A percentile compares a stretch with the other conserved stretches of the same genome.
These are phyloP conservation scores for Hydropotes inermis DNA, from an alignment of 2,113 vertebrate species.

Conservation along the genomic window DNA sequence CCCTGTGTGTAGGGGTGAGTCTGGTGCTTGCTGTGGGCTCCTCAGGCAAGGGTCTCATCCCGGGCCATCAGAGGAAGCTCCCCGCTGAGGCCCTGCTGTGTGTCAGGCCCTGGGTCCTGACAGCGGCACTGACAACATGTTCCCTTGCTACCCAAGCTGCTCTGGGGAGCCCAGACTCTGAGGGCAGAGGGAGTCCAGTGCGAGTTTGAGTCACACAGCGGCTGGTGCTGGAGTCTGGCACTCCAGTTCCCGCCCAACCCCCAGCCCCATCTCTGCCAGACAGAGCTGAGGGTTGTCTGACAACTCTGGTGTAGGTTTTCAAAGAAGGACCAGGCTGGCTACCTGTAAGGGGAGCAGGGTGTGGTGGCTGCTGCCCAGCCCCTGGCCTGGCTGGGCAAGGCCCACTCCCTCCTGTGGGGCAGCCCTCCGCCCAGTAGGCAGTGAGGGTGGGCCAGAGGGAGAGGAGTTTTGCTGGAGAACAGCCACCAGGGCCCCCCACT, in stretches of 20 bases:
- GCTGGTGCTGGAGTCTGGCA: not conserved
- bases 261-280: not conserved
- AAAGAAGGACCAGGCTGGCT: not conserved
- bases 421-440: not conserved
- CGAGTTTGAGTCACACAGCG: not conserved
- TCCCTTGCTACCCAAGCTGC: not conserved
- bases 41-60: not conserved
- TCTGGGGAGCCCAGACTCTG: not conserved
- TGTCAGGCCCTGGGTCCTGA: not conserved
- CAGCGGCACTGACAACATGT: not conserved
- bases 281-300: not conserved
- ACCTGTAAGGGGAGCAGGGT: not conserved
- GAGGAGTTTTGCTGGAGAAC: not conserved
- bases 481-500: not conserved
- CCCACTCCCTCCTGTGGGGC: not conserved
- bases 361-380: not conserved
- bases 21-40: not conserved
- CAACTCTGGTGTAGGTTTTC: not conserved
- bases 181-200: too few relatives aligned
- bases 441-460: not conserved
- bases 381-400: not conserved
- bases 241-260: not conserved
- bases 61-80: not conserved
- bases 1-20: not conserved
- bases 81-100: not conserved